These are phyloP conservation scores for Ploceus nigricollis DNA, from an alignment of 2,113 vertebrate genomes.

Conservation along the genomic window DNA sequence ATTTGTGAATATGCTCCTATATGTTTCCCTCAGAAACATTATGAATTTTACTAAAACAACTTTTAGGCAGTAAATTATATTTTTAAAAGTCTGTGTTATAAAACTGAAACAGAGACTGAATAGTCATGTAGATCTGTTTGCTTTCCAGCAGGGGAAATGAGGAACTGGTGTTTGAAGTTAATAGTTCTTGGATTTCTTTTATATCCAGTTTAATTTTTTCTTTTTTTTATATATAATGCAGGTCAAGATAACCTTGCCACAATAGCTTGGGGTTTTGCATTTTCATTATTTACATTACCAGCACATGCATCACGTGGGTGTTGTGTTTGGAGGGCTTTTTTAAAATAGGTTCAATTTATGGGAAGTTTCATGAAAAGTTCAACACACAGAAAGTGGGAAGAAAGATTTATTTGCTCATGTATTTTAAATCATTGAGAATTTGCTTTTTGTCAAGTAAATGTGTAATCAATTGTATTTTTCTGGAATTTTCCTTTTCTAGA, in stretches of 20 bases:
- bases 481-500: conserved; percentile 73
- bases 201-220: not conserved
- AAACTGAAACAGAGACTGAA: not conserved
- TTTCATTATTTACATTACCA: not conserved
- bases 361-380: not conserved
- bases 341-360: not conserved
- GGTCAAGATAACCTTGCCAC: not conserved
- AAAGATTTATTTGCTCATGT: not conserved
- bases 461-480: not conserved
- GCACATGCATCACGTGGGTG: not conserved
- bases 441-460: not conserved
- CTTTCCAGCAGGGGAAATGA: not conserved
- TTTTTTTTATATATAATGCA: not conserved
- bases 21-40: not conserved
- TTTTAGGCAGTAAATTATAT: not conserved
- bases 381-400: not conserved
- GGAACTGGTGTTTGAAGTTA: not conserved
- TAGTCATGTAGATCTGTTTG: not conserved
- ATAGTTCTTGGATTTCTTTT: not conserved
- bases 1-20: not conserved
- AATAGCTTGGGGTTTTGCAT: not conserved
- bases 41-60: not conserved
- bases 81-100: not conserved
- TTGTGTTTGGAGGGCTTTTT: rapidly evolving
- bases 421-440: not conserved